Percentiles rank a stretch among this genome's conserved stretches.
phyloP scores from a whole-genome alignment of 2,888 invertebrate species.

The Schizotus pectinicornis region DNA sequence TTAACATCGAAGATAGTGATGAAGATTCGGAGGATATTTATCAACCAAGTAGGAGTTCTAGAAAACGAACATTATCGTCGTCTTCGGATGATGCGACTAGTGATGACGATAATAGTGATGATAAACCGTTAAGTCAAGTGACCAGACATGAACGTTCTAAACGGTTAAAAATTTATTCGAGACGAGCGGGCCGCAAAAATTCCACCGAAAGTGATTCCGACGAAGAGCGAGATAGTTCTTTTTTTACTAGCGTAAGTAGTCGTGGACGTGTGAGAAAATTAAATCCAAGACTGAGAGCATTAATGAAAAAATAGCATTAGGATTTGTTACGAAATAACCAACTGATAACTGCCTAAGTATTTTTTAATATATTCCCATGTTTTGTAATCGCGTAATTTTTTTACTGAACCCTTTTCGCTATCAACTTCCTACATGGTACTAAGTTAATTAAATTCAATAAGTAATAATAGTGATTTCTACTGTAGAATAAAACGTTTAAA shows the following conservation, averaged over 20 bases:
- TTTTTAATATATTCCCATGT: too few relatives aligned
- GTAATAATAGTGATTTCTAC: too few relatives aligned
- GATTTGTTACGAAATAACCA: too few relatives aligned
- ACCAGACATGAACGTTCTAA: constrained; percentile 52
- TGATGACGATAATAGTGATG: constrained; percentile 38
- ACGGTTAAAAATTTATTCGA: constrained; percentile 26
- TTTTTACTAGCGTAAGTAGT: constrained; percentile 68
- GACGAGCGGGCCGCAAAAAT: constrained; percentile 27
- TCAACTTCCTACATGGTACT: too few relatives aligned
- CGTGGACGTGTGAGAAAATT: constrained; percentile 84
- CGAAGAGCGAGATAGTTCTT: constrained; percentile 40
- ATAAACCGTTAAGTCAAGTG: constrained; percentile 50
- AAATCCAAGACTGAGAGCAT: constrained; percentile 77
- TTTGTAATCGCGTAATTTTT: too few relatives aligned
- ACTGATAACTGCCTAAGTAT: too few relatives aligned
- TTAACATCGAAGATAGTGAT: constrained; percentile 34
- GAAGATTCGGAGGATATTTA: constrained; percentile 26
- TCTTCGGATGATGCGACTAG: constrained; percentile 22
- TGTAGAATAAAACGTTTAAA: too few relatives aligned
- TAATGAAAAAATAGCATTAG: constrained; percentile 47
- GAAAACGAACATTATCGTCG: constrained; percentile 11
- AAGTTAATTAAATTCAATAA: too few relatives aligned
- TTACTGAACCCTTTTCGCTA: too few relatives aligned
- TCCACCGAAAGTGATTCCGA: constrained; percentile 32
- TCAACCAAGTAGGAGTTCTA: constrained; percentile 13